Evolutionary conservation across 2,888 invertebrate genomes (phyloP), one percentile per base, ranked within the genome.

Genomic region (Escarpia spicata): DNA sequence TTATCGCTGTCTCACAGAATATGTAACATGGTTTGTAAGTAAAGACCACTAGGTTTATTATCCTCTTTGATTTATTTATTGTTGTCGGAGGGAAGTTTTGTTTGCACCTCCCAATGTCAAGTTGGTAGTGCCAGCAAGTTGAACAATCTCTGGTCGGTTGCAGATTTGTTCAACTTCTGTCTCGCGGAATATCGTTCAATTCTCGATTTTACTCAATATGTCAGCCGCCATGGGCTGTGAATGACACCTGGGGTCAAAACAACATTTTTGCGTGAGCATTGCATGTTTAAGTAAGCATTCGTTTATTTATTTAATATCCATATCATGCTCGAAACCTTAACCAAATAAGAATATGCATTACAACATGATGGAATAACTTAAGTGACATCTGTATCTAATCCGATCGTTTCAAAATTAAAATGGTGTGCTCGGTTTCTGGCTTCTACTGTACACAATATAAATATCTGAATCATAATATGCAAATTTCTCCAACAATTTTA

Each of bases 241-340:
- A 75, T 75, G 75, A 75, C 75, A 75, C 75, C 75, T 75, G 75
- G 75, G 75, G 75, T 75, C 75, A 75, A 75, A 75, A 75, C 75
- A 19, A 75, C n/a, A 75, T 75, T 75, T 75, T 26, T 26, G 75
- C 26, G 75, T 75, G 75, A 75, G 1, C 26, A 19, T 19, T 75
- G 75, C 19, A 75, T 75, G 75, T 15, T 75, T 75, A 75, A 75
- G 75, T 75, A 75, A 75, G 75, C 19, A 75, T 75, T 6, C 75
- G n/a, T 75, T 75, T 15, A 26, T 75, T 26, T 2, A 75, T 75
- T 75, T 75, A 26, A 75, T 75, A 19, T 75, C 19, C 19, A 2
- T 26, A 52, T 75, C 3, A 19, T 75, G 75, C 75, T 19, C 75
- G 75, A 75, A 75, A 26, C 26, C n/a, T 19, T 4, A 26, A 26